phyloP scores from a whole-genome alignment of 2,888 invertebrate genomes.

The Eilema griseolum region DNA sequence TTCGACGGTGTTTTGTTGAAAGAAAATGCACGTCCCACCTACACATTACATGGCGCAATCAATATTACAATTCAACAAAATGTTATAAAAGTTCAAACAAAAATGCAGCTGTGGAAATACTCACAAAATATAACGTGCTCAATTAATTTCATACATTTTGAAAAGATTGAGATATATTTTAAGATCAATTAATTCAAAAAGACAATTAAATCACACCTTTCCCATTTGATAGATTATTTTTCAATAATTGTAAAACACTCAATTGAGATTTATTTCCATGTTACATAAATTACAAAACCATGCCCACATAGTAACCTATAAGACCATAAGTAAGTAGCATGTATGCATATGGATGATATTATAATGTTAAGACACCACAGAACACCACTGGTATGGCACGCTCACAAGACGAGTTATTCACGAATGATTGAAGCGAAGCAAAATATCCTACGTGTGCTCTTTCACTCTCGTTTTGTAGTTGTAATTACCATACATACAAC shows the following conservation, averaged over 20 bases:
- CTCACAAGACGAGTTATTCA: conserved; percentile 75
- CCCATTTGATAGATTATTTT: neutral
- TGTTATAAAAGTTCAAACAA: conserved; percentile 4
- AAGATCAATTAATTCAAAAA: neutral
- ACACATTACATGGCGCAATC: conserved; percentile 32
- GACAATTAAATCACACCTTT: neutral
- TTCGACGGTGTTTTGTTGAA: conserved; percentile 98
- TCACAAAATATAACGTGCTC: conserved; percentile 4
- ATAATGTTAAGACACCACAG: conserved; percentile 47
- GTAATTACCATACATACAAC: conserved; percentile 11
- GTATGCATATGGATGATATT: conserved; percentile 40
- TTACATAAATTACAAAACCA: conserved; percentile 29
- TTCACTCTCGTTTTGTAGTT: conserved; percentile 50
- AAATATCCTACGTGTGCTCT: conserved; percentile 57
- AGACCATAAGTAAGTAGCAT: conserved; percentile 29
- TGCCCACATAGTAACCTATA: conserved; percentile 33
- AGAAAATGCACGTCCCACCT: conserved; percentile 97
- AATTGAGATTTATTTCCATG: neutral
- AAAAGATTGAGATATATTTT: neutral
- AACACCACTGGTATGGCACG: conserved; percentile 74
- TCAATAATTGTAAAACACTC: neutral
- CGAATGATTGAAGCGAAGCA: conserved; percentile 74
- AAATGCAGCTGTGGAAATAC: neutral
- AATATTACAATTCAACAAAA: neutral
- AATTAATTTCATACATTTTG: neutral